phyloP scores from a whole-genome alignment of 1,140 invertebrate genomes.

The Bombus terrestris region DNA sequence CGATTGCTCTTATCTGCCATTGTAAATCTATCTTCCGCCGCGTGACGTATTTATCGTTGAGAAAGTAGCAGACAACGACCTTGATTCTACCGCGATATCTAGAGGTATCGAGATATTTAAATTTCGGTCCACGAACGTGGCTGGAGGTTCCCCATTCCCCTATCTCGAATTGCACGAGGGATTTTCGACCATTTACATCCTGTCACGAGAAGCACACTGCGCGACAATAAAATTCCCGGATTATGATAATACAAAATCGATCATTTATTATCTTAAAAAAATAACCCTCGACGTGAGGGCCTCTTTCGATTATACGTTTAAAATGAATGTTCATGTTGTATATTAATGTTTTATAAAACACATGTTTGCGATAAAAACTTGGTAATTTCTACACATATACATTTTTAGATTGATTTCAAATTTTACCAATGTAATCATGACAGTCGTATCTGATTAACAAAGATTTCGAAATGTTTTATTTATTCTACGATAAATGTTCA shows the following conservation, averaged over 20 bases:
- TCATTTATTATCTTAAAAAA: background rate
- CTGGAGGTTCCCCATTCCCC: background rate
- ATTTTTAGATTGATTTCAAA: background rate
- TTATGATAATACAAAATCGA: background rate
- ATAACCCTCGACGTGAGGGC: no score
- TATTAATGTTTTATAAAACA: no score
- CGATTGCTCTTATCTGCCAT: constrained; percentile 51
- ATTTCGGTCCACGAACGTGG: background rate
- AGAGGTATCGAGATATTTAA: background rate
- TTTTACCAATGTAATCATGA: background rate
- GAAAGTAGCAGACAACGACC: constrained; percentile 6
- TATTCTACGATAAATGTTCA: background rate
- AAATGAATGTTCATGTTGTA: no score
- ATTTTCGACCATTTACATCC: background rate
- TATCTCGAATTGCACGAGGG: background rate
- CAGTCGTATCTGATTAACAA: background rate
- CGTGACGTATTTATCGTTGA: background rate
- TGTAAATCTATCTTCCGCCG: constrained; percentile 38
- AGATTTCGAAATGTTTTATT: background rate
- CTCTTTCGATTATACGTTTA: no score
- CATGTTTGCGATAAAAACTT: background rate
- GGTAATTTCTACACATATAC: background rate
- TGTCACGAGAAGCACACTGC: background rate
- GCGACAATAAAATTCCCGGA: no score
- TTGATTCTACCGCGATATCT: background rate